Evolutionary conservation across 1,140 invertebrate species (phyloP), one percentile per base, ranked within the genome.

Genomic region (Eriocheir sinensis): DNA sequence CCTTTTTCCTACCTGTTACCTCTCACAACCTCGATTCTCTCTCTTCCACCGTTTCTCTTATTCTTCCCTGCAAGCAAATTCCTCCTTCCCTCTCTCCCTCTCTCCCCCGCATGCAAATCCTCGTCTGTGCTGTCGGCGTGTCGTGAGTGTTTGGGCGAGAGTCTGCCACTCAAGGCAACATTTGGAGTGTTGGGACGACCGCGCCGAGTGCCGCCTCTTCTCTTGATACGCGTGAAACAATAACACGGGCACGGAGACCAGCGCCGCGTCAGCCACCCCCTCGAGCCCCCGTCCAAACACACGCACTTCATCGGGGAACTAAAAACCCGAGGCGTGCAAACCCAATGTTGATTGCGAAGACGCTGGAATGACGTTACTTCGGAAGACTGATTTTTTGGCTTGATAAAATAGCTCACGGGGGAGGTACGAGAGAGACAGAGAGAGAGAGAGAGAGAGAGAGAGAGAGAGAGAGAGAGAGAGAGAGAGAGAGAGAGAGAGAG

Each of bases 141-240:
- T n/a, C 60, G 60, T 21, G 60, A 72, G 60, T 72, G 60, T 72
- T 72, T 72, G 27, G 21, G 60, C 12, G 60, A 72, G 60, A 72
- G 60, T 72, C 60, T 72, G 60, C 60, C n/a, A 72, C 60, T 72
- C 60, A 72, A 72, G 27, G 60, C 60, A 72, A 72, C 60, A 72
- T 72, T n/a, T 72, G 21, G 6, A 72, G 60, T 72, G 60, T 72
- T n/a, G 17, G n/a, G 60, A n/a, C 60, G 27, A 72, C 27, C 27
- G 21, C 21, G 21, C 21, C 3, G 60, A 72, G 60, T 72, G 21
- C 21, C 27, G 27, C 9, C 12, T 72, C 60, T 72, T 72, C 60
- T 72, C 60, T 72, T 1, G 60, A 72, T 72, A 72, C 60, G 27
- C 60, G 27, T 72, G 21, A 27, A 72, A 72, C 60, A 72, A 72